Evolutionary conservation across 1,140 invertebrate species (phyloP), one percentile per base, ranked within the genome.

Genomic region (Plodia interpunctella): DNA sequence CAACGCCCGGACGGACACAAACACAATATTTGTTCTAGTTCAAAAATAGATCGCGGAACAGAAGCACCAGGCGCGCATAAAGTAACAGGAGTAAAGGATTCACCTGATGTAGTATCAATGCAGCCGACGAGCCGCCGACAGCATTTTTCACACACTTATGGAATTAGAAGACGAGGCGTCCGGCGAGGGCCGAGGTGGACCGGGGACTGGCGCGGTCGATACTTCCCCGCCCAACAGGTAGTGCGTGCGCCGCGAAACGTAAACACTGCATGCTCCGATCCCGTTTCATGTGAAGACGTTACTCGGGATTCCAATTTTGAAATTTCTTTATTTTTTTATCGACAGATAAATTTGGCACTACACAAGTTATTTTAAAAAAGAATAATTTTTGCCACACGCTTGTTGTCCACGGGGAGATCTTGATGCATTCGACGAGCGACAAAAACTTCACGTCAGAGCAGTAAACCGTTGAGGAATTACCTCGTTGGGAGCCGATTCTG

Each of bases 171-270:
- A 18, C 32, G 21, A 57, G 28, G 53, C 63, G 54, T 28, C 52
- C 57, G 55, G 30, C 35, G 49, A 19, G 57, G 51, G 59, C 52
- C 68, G 63, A 51, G 52, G 49, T 50, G 49, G 49, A 60, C 59
- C 62, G 64, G 68, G 60, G 70, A 74, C 72, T 73, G 72, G 35
- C 58, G 72, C 65, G 78, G 75, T 82, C 81, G 79, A 84, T 84
- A 82, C 58, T 49, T 32, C 64, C 60, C 61, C 68, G 38, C 62
- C 62, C 76, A 78, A 79, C 81, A 84, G 79, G 79, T 84, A 72
- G 57, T 76, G 74, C 74, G 72, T 72, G 73, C 73, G 73, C 73
- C 73, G 73, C 15, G 21, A 25, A 53, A 53, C 21, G 51, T 53
- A 53, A 53, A 53, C 51, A 53, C 51, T 1, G 51, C 17, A 20